phyloP scores from a whole-genome alignment of 2,797 vertebrate species.

The Paramormyrops hopkinsi region DNA sequence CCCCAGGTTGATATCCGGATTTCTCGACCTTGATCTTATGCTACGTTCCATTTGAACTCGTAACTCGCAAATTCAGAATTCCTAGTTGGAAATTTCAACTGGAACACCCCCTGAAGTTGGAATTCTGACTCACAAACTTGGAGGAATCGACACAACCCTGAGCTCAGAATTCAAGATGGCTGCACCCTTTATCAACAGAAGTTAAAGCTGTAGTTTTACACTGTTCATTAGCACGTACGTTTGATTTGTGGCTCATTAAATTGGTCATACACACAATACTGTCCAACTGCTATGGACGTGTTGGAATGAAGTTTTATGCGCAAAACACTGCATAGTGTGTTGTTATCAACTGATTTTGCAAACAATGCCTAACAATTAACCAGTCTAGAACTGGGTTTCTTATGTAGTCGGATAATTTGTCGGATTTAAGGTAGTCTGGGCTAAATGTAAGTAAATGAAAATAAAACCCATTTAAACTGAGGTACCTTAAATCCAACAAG shows the following conservation, averaged over 20 bases:
- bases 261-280: background rate
- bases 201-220: background rate
- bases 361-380: background rate
- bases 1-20: background rate
- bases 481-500: too few species aligned
- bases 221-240: background rate
- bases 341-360: background rate
- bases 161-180: background rate
- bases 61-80: too few species aligned
- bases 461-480: background rate
- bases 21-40: background rate
- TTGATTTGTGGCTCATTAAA: background rate
- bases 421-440: background rate
- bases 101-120: background rate
- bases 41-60: too few species aligned
- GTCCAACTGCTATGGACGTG: background rate
- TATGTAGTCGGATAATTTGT: background rate
- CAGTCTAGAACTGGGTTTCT: background rate
- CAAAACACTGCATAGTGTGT: background rate
- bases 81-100: too few species aligned
- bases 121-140: background rate
- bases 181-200: background rate
- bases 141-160: background rate
- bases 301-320: background rate
- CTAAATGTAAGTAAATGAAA: background rate